phyloP scores from a whole-genome alignment of 92 coral and sea anemone genomes.

The Virgularia gustaviana region DNA sequence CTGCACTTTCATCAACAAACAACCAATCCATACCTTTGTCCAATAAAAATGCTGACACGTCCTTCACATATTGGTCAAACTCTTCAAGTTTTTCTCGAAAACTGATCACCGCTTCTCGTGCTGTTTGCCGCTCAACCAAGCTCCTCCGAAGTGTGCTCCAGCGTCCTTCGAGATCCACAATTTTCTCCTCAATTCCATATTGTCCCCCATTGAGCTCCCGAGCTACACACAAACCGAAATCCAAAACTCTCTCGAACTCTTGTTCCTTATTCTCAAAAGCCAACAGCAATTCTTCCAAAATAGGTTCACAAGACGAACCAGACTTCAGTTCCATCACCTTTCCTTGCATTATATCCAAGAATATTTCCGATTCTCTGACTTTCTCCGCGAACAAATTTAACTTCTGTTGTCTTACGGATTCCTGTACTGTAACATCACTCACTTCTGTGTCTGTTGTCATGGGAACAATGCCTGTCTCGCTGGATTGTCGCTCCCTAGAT shows the following conservation, averaged over 20 bases:
- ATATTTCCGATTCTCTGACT: constrained; percentile 1
- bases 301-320: neutral
- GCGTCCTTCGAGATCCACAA: neutral
- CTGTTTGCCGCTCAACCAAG: neutral
- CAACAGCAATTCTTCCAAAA: constrained; percentile 4
- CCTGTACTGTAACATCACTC: too few relatives aligned
- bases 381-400: constrained; percentile 5
- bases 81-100: neutral
- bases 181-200: constrained; percentile 44
- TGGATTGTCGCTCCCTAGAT: too few relatives aligned
- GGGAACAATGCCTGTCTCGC: too few relatives aligned
- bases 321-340: neutral
- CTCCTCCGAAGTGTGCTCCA: constrained; percentile 14
- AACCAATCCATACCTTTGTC: constrained; percentile 10
- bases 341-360: neutral
- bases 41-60: constrained; percentile 7
- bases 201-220: constrained; percentile 36
- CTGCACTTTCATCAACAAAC: neutral
- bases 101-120: neutral
- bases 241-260: constrained; percentile 80
- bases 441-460: too few relatives aligned
- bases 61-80: constrained; percentile 9
- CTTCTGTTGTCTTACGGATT: too few relatives aligned
- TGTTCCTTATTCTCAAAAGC: constrained; percentile 41
- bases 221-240: constrained; percentile 70